These are phyloP conservation scores for Periparus ater DNA, from an alignment of 2,797 vertebrate genomes.

Conservation along the genomic window DNA sequence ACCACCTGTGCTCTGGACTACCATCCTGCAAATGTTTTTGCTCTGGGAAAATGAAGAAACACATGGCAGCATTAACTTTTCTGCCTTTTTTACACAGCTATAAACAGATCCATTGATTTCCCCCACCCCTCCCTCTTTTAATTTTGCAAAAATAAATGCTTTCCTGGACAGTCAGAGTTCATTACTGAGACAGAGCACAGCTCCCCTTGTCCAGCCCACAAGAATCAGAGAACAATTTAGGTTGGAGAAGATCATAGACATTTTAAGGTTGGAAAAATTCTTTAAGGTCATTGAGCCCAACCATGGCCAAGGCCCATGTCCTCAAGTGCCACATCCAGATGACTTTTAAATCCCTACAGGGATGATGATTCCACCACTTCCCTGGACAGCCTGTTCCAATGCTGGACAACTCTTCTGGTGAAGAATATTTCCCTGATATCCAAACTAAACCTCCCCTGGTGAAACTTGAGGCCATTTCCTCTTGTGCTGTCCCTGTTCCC, in stretches of 20 bases:
- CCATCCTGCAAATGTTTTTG: background rate
- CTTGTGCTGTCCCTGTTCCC: background rate
- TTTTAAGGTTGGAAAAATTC: background rate
- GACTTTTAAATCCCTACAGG: background rate
- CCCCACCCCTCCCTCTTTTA: background rate
- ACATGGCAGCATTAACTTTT: conserved; percentile 27
- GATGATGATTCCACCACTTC: background rate
- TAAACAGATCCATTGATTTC: conserved; percentile 23
- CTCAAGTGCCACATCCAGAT: background rate
- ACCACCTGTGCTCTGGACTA: background rate
- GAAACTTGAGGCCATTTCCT: fast-evolving
- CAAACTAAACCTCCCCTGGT: background rate
- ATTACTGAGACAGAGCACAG: conserved; percentile 59
- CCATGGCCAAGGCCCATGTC: background rate
- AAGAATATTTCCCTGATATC: background rate
- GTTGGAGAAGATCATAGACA: background rate
- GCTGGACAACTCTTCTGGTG: background rate
- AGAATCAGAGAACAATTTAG: background rate
- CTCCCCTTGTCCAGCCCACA: conserved; percentile 1
- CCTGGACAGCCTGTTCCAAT: background rate
- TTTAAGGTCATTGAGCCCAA: background rate
- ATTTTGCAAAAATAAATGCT: conserved; percentile 61
- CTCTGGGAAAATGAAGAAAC: conserved; percentile 17
- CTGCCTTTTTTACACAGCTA: background rate
- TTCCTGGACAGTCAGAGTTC: conserved; percentile 66